phyloP scores from a whole-genome alignment of 2,888 invertebrate genomes.

The Dasysyrphus tricinctus region DNA sequence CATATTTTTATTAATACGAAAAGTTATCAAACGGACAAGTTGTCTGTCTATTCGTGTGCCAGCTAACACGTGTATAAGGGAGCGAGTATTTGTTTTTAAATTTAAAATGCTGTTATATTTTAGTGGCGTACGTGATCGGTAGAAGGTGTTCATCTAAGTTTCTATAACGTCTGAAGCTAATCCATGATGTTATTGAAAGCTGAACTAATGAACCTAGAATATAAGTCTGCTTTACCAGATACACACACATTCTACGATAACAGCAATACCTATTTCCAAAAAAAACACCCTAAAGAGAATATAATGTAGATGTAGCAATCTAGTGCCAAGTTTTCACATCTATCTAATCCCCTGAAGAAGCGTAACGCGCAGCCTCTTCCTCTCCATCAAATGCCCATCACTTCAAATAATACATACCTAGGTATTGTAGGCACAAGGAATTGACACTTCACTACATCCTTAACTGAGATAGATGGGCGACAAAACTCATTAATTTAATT shows the following conservation, averaged over 20 bases:
- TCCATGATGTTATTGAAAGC: background rate
- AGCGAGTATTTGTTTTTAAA: no score
- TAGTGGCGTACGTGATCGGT: background rate
- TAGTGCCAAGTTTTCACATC: background rate
- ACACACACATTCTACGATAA: background rate
- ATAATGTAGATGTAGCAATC: background rate
- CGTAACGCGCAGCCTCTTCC: slow-evolving; percentile 23
- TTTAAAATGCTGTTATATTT: no score
- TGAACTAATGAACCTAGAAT: background rate
- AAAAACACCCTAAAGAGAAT: background rate
- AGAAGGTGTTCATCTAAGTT: background rate
- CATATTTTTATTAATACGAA: no score
- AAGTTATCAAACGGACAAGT: no score
- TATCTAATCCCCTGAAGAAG: background rate
- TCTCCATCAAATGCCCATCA: background rate
- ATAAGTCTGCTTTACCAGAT: background rate
- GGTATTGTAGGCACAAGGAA: background rate
- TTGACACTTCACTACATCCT: background rate
- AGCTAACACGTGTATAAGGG: no score
- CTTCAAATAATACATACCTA: background rate
- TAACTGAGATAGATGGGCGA: background rate
- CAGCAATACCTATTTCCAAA: background rate
- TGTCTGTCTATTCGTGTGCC: no score
- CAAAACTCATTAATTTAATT: background rate
- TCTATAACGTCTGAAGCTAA: background rate